These are phyloP conservation scores for Neoniphon sammara DNA, from an alignment of 2,797 vertebrate species.

Conservation along the genomic window DNA sequence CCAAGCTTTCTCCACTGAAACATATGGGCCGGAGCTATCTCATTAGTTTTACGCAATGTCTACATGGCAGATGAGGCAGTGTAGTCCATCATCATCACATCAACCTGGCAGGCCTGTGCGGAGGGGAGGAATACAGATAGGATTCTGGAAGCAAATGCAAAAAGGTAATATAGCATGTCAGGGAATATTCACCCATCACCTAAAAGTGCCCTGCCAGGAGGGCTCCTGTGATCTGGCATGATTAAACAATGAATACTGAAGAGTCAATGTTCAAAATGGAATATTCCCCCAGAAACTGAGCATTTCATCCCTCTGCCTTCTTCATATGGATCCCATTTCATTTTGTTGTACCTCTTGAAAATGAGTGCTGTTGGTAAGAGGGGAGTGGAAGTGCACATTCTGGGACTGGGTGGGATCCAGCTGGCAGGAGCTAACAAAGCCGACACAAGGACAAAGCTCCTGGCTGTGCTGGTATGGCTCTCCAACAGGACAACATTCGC, in stretches of 20 bases:
- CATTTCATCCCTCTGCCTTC: slow-evolving; percentile 54
- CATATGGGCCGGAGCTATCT: slow-evolving; percentile 38
- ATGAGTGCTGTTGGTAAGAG: slow-evolving; percentile 53
- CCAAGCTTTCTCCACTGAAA: slow-evolving; percentile 31
- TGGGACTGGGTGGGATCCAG: slow-evolving; percentile 75
- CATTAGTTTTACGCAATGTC: slow-evolving; percentile 57
- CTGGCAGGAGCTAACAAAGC: slow-evolving; percentile 73
- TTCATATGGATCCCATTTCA: slow-evolving; percentile 63
- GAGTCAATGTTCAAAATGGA: slow-evolving; percentile 39
- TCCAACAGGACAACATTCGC: slow-evolving; percentile 68
- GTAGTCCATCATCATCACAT: slow-evolving; percentile 67
- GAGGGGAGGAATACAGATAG: slow-evolving; percentile 57
- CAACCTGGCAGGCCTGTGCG: slow-evolving; percentile 41
- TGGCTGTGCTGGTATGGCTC: slow-evolving; percentile 73
- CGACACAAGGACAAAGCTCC: slow-evolving; percentile 77
- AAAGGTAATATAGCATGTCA: slow-evolving; percentile 21
- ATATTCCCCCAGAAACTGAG: slow-evolving; percentile 38
- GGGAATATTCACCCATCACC: slow-evolving; percentile 52
- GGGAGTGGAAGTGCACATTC: slow-evolving; percentile 72
- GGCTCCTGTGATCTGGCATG: slow-evolving; percentile 40
- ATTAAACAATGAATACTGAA: slow-evolving; percentile 51
- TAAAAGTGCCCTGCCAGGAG: slow-evolving; percentile 40
- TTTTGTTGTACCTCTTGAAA: slow-evolving; percentile 73
- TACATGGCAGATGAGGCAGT: slow-evolving; percentile 54
- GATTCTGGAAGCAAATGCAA: slow-evolving; percentile 27